Percentiles rank a stretch among this genome's conserved stretches.
phyloP scores from a whole-genome alignment of 2,797 vertebrate species.

The Okamejei kenojei region DNA sequence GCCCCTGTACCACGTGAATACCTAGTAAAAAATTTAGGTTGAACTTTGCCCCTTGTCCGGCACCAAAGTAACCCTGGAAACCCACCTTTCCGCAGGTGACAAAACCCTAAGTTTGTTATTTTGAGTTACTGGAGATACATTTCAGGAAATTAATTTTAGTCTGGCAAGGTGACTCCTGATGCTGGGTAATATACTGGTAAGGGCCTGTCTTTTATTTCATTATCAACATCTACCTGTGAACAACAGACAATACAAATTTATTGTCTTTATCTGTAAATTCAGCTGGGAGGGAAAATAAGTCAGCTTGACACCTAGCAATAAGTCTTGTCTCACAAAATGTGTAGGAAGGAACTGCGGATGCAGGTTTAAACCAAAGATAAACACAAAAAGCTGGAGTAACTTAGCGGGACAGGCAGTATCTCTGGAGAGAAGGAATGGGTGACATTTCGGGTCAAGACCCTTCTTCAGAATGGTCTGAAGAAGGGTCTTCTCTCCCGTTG shows the following conservation, averaged over 20 bases:
- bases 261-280: not conserved
- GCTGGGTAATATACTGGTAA: not conserved
- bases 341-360: too few relatives aligned
- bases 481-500: too few relatives aligned
- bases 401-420: too few relatives aligned
- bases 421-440: too few relatives aligned
- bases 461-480: too few relatives aligned
- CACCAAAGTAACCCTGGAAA: not conserved
- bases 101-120: not conserved
- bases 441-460: too few relatives aligned
- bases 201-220: not conserved
- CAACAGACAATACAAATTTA: not conserved
- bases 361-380: too few relatives aligned
- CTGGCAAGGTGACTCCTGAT: not conserved
- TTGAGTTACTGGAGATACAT: not conserved
- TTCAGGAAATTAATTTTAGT: not conserved
- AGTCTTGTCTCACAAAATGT: not conserved
- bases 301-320: not conserved
- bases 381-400: too few relatives aligned
- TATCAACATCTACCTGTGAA: not conserved
- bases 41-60: not conserved
- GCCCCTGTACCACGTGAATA: too few relatives aligned
- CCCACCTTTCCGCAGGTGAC: not conserved
- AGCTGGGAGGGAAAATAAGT: not conserved
- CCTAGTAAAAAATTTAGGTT: too few relatives aligned